Evolutionary conservation across 2,888 invertebrate genomes (phyloP).

Genomic region (Ypsolopha scabrella): DNA sequence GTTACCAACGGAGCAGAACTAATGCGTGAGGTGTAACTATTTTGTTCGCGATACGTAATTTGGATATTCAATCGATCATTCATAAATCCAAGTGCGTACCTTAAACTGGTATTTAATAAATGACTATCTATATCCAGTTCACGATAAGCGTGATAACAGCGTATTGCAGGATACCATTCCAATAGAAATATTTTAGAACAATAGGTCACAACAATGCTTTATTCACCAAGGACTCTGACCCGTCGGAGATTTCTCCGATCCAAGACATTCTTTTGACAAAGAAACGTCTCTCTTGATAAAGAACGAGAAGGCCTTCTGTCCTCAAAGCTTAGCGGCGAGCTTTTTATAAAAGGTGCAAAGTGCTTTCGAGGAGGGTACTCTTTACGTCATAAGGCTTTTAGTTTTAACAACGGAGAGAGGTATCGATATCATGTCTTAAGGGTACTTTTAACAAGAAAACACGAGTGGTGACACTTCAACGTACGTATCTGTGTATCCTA

Average conservation of each 20-base stretch:
- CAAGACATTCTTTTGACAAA: background rate
- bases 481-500: no score
- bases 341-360: slow-evolving; percentile 38
- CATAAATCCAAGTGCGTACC: background rate
- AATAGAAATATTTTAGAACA: no score
- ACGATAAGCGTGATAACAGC: no score
- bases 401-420: slow-evolving; percentile 24
- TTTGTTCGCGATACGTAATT: background rate
- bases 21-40: background rate
- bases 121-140: no score
- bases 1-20: slow-evolving; percentile 1
- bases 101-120: background rate
- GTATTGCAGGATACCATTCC: no score
- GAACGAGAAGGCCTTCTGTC: background rate
- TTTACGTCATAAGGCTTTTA: slow-evolving; percentile 18
- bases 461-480: background rate
- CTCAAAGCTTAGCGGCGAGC: slow-evolving; percentile 27
- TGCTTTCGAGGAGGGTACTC: slow-evolving; percentile 32
- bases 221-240: background rate
- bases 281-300: background rate
- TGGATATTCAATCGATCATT: background rate
- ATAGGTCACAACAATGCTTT: no score
- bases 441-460: background rate
- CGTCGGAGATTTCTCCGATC: background rate
- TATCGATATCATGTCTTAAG: background rate